Base-by-base conservation (phyloP, 2,113 vertebrate genomes). In the Willisornis vidua region DNA sequence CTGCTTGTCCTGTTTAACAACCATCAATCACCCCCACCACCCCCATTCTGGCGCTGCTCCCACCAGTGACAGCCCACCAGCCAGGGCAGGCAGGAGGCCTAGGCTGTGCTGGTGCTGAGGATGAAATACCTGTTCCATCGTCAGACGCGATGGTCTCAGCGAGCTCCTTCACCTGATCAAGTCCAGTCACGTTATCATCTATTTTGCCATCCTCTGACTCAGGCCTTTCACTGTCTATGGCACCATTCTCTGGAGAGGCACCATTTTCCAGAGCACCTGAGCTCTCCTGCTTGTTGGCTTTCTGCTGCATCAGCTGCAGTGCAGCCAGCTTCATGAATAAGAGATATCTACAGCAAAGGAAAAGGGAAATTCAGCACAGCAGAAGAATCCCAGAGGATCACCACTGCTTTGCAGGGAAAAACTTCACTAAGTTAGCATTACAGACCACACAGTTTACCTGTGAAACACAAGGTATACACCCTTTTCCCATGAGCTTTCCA, bases 281-380 rank as follows among this genome's bases (percentile, higher is more conserved):
- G 85, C 74, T 98, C 81, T 98, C 97, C 61, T 98, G 98, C 75
- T 98, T 98, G 98, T 97, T 98, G 79, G 99, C 98, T 94, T 99
- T 99, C 97, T 99, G 99, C 96, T 99, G 99, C 99, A 99, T 99
- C 54, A 99, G 98, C 98, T 99, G 99, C 87, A 99, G 95, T 0
- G 99, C 99, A 4, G 99, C 99, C 98, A 99, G 98, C 97, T 99
- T 99, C 99, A 99, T 99, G 97, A 99, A 99, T 78, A 99, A 98
- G 25, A 99, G 99, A 96, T 99, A 99, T 97, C 99, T 99, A 33
- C 68, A 45, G 68, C 4, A 9, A 10, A 12, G 66, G 81, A 39
- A 24, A 28, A 39, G 86, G 7, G 11, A 37, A 41, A 9, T 35
- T 84, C 67, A 95, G 75, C 45, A 52, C 67, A 68, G 81, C 79